A percentile compares a stretch with the other conserved stretches of the same genome.
Evolutionary conservation across 2,113 vertebrate genomes (phyloP).

Genomic region (Vulpes ferrilata): DNA sequence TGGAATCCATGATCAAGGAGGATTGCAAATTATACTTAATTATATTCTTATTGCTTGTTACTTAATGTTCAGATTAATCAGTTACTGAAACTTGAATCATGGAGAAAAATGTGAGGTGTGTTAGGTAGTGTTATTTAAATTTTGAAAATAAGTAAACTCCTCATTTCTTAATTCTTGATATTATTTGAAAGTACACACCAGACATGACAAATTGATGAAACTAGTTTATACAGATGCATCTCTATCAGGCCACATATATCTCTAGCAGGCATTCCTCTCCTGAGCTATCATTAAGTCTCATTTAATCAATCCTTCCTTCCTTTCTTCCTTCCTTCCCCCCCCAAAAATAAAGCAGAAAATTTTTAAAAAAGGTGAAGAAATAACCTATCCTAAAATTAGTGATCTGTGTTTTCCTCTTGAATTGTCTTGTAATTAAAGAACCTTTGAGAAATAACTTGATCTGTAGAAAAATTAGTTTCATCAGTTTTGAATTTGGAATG

Average conservation of each 20-base stretch:
- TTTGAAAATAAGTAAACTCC: constrained; percentile 41
- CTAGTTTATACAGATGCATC: not conserved
- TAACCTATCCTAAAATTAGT: constrained; percentile 20
- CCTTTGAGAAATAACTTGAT: not conserved
- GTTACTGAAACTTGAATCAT: not conserved
- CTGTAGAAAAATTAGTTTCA: constrained; percentile 11
- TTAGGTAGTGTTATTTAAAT: not conserved
- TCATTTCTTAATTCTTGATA: constrained; percentile 44
- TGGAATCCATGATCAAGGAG: constrained; percentile 11
- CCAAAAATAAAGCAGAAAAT: not conserved
- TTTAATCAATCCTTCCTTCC: not conserved
- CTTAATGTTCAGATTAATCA: constrained; percentile 29
- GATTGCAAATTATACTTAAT: not conserved
- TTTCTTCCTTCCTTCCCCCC: no score
- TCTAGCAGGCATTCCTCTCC: not conserved
- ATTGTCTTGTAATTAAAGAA: constrained; percentile 48
- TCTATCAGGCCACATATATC: not conserved
- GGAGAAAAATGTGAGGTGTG: not conserved
- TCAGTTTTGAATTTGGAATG: constrained; percentile 50
- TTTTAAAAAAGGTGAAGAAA: not conserved
- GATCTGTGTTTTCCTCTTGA: not conserved
- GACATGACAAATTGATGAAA: not conserved
- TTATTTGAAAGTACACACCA: constrained; percentile 23
- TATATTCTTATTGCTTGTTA: constrained; percentile 17
- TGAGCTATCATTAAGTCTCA: not conserved